Evolutionary conservation across 2,888 invertebrate species (phyloP).

Genomic region (Leistus spinibarbis): DNA sequence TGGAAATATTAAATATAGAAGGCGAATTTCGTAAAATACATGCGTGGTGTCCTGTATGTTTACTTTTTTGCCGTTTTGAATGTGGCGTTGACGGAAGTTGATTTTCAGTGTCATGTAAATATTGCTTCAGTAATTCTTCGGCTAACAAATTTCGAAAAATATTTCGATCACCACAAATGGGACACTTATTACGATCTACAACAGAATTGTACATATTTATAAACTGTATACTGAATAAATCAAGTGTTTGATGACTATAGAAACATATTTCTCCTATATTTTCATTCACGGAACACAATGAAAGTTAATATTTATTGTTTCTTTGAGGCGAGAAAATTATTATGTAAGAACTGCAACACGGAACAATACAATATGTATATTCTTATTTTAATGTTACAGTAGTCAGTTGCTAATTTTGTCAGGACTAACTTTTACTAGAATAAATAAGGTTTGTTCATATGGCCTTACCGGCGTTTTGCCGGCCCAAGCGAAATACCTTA

Average conservation of each 20-base stretch:
- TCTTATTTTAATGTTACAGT: not conserved
- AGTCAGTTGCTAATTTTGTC: not conserved
- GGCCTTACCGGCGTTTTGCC: too few relatives aligned
- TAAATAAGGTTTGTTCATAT: too few relatives aligned
- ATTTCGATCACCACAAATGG: not conserved
- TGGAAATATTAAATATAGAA: constrained; percentile 11
- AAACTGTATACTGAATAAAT: too few relatives aligned
- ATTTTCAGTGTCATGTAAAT: not conserved
- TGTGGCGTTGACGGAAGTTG: not conserved
- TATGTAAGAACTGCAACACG: not conserved
- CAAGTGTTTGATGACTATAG: not conserved
- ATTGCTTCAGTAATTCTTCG: not conserved
- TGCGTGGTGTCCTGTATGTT: not conserved
- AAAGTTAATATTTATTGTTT: constrained; percentile 2
- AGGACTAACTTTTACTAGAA: not conserved
- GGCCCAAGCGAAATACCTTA: too few relatives aligned
- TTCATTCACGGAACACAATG: not conserved
- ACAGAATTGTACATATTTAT: too few relatives aligned
- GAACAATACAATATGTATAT: not conserved
- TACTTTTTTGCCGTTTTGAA: not conserved
- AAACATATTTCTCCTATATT: not conserved
- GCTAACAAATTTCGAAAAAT: not conserved
- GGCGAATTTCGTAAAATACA: not conserved
- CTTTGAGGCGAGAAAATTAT: constrained; percentile 15
- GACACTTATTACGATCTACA: too few relatives aligned